Base-by-base conservation (phyloP, 2,888 invertebrate genomes). In the Aspidiotus destructor region DNA sequence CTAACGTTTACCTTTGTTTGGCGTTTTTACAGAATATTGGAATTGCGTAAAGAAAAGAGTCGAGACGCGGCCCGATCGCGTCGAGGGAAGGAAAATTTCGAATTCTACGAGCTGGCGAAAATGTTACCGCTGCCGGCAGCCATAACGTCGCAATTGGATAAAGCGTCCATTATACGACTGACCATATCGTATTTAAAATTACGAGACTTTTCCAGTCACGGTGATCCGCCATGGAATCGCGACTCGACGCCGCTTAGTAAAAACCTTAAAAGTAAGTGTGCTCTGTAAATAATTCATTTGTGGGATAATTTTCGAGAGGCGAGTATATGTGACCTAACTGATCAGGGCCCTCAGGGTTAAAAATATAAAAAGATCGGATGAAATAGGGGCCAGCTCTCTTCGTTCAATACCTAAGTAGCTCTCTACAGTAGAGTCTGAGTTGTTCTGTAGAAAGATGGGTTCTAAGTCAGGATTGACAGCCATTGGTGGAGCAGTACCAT, bases 131-230 rank as follows among this genome's bases (percentile, higher is more conserved):
- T 89, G 73, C 92, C 88, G 17, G 89, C 92, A 44, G 92, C 92
- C 76, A 93, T 93, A 77, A 93, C 93, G 77, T 90, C 91, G 76
- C 92, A 92, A 81, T 83, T 95, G 81, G 93, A 94, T 80, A 94
- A 94, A 81, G 94, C 94, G 72, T 93, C 94, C 77, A 94, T 95
- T 79, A 94, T 95, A 82, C 86, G 94, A 79, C 87, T 95, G 79
- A 94, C 94, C 77, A 94, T 95, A 79, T 92, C 92, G 80, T 95
- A 92, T 84, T 86, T 95, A 79, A 93, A 92, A 81, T 82, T 95
- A 77, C 83, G 92, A 74, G 93, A 96, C 80, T 97, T 97, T 81
- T 93, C 94, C 70, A 87, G 90, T 8, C 93, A 94, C 78, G 96
- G 96, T 0, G 95, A 96, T 76, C 96, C 96, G 17, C 94, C 94